Conservation (phyloP, 2,888 invertebrate genomes). For the Xestobium rufovillosum region DNA sequence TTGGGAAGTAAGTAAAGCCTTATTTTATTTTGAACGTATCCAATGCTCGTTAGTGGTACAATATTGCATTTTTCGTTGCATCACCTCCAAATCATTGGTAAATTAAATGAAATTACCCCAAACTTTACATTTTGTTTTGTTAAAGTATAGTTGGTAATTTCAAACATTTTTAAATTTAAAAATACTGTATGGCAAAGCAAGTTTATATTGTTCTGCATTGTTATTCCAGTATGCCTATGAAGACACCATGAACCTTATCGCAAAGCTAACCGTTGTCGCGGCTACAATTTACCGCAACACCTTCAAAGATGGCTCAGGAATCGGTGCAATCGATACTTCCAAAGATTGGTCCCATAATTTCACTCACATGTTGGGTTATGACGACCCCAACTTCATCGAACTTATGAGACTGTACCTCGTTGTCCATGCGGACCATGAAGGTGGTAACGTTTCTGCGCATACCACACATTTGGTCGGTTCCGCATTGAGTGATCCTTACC, state of each 20-base stretch:
- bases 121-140: too few relatives aligned
- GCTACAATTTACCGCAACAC: conserved; percentile 91
- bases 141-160: too few relatives aligned
- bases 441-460: conserved; percentile 94
- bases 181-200: too few relatives aligned
- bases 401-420: conserved; percentile 89
- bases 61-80: too few relatives aligned
- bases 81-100: too few relatives aligned
- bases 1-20: conserved; percentile 67
- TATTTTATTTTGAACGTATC: too few relatives aligned
- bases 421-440: conserved; percentile 93
- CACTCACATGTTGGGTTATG: conserved; percentile 84
- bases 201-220: too few relatives aligned
- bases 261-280: conserved; percentile 88
- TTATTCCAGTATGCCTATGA: conserved; percentile 65
- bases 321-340: conserved; percentile 79
- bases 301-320: conserved; percentile 74
- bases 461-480: conserved; percentile 90
- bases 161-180: too few relatives aligned
- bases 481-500: conserved; percentile 88
- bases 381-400: conserved; percentile 76
- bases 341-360: conserved; percentile 94
- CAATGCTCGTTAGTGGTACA: too few relatives aligned
- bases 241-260: conserved; percentile 91
- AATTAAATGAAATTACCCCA: too few relatives aligned